Base-by-base conservation (phyloP, 2,113 vertebrate genomes). In the Neopipo cinnamomea region DNA sequence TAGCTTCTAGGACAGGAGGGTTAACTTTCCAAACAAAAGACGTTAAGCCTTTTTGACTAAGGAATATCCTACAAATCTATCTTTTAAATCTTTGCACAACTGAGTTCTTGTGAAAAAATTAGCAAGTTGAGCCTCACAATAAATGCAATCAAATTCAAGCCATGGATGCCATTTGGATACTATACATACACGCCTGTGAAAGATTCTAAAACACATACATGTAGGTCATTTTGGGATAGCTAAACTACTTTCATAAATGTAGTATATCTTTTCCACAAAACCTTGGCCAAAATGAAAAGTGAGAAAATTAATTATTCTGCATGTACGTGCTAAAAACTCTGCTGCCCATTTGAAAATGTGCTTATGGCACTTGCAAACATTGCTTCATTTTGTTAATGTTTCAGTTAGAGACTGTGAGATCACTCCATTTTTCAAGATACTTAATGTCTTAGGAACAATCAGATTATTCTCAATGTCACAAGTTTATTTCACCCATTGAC, bases 401-500 rank as follows among this genome's bases (percentile, higher is more conserved):
- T 88, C 35, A 74, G 42, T 77, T 39, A 63, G 39, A 80, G n/a
- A 46, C 79, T 66, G 63, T 39, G 65, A 71, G 56, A 78, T 35
- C 27, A 83, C 23, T 80, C 39, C 11, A 41, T 85, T 93, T 87
- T 72, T 68, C 76, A 47, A 82, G 35, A 62, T 75, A 92, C 52
- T 90, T 73, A 85, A 88, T 70, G 35, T 55, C 63, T 73, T 59
- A 44, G 19, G 56, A 97, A 90, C 30, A 91, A 71, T 9, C 58
- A 20, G 59, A 90, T 80, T 88, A 76, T 76, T 86, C 49, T 89
- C 89, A 85, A 80, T 93, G 90, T 94, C 93, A 93, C 11, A 31
- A 35, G 85, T 90, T 94, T 84, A 67, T 88, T 96, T 91, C 68
- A 83, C 67, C 41, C 75, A 74, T 88, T 90, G 91, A 74, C 88